phyloP scores from a whole-genome alignment of 2,888 invertebrate genomes.

The Amorpha juglandis region DNA sequence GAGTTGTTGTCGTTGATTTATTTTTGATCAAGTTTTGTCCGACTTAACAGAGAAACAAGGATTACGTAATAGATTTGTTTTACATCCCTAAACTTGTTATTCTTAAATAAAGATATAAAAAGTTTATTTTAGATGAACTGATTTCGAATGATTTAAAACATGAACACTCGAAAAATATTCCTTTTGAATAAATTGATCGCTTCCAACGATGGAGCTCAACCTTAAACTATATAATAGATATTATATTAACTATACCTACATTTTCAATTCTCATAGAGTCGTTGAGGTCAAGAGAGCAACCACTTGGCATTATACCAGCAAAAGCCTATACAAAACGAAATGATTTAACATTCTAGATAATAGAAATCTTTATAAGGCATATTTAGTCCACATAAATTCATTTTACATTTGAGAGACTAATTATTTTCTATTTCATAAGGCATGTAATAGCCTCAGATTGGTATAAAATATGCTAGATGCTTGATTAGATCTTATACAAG shows the following conservation, averaged over 20 bases:
- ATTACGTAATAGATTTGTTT: conserved; percentile 3
- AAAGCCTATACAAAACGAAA: conserved; percentile 20
- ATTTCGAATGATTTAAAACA: not conserved
- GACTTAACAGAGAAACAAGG: conserved; percentile 60
- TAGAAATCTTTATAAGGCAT: conserved; percentile 21
- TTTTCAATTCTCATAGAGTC: conserved; percentile 24
- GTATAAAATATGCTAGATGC: not conserved
- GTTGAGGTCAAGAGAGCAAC: conserved; percentile 21
- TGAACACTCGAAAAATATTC: not conserved
- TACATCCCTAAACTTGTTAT: not conserved
- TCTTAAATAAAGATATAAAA: not conserved
- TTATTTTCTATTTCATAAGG: conserved; percentile 5
- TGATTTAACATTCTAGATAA: conserved; percentile 21
- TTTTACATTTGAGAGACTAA: conserved; percentile 19
- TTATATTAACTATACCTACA: conserved; percentile 12
- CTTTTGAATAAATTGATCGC: not conserved
- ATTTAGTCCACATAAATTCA: conserved; percentile 18
- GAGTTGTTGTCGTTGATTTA: conserved; percentile 81
- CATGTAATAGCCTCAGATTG: not conserved
- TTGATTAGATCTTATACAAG: not conserved
- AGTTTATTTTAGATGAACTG: not conserved
- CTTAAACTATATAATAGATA: conserved; percentile 10
- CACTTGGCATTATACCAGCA: conserved; percentile 23
- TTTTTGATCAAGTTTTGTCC: conserved; percentile 76
- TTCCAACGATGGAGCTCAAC: not conserved